Base-by-base conservation (phyloP, 2,113 vertebrate genomes). In the Mustela lutreola region DNA sequence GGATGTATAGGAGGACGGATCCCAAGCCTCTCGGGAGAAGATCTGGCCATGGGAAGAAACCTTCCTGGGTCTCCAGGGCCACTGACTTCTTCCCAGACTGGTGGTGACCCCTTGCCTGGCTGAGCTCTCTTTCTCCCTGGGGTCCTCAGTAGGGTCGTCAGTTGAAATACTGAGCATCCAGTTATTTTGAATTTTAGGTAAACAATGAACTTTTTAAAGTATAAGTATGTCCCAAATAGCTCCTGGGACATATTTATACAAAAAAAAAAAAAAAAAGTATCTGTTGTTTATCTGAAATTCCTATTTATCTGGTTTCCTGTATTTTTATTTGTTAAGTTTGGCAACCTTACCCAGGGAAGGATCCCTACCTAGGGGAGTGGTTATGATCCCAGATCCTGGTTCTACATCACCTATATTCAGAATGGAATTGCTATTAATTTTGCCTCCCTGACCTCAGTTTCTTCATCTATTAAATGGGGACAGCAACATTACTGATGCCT, bases 271-370 rank as follows among this genome's bases (percentile, higher is more conserved):
- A 42, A 42, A 81, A 24, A 33, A 36, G 7, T 73, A 4, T 48
- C 58, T 79, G 12, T 62, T 84, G 48, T 50, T 39, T 65, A 62
- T 80, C 28, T 89, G 31, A 97, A 89, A 81, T 88, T 82, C 83
- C 94, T 10, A 62, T 56, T 83, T 73, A 71, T 78, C n/a, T 28
- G 26, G 4, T 42, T 1, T 45, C 67, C 15, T 91, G 15, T 56
- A 65, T 76, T 96, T 87, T 31, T 67, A 18, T 90, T 87, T 95
- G 56, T 42, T 89, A 63, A 89, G 63, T 71, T 36, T 78, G 79
- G 5, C n/a, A 71, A 58, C 33, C 1, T 0, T 53, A 5, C 21
- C n/a, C 6, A 14, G n/a, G 71, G 63, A 22, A 62, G 58, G 33
- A 65, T 79, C 53, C 39, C 8, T 15, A 22, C 12, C 78, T 28